phyloP scores from a whole-genome alignment of 2,113 vertebrate species.

The Megaptera novaeangliae region DNA sequence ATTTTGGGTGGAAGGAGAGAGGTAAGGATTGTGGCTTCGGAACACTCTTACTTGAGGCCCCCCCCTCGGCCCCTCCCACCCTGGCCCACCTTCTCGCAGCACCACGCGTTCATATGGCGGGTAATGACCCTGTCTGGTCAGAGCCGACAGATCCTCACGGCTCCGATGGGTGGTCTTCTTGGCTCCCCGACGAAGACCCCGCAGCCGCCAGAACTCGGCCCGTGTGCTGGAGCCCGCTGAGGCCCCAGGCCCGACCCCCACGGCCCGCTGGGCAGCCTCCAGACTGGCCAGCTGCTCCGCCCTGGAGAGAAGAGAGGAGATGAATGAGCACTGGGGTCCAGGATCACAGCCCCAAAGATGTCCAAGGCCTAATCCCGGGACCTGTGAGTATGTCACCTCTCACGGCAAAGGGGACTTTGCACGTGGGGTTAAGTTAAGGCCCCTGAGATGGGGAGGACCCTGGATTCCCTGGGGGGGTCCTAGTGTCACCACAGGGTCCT shows the following conservation, averaged over 20 bases:
- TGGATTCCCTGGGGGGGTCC: fast-evolving
- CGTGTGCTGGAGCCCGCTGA: constrained; percentile 80
- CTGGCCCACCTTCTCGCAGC: constrained; percentile 89
- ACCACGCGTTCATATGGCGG: constrained; percentile 93
- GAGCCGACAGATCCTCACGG: constrained; percentile 91
- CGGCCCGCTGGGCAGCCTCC: constrained; percentile 84
- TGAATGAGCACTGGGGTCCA: not conserved
- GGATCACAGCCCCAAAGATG: fast-evolving
- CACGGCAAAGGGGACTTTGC: no score
- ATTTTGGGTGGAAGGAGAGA: not conserved
- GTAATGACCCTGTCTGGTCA: constrained; percentile 94
- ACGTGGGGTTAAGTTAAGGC: not conserved
- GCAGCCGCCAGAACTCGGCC: constrained; percentile 97
- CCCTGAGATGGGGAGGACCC: not conserved
- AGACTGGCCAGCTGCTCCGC: constrained; percentile 90
- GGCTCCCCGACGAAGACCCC: constrained; percentile 91
- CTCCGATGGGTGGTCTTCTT: constrained; percentile 88
- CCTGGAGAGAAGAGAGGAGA: constrained; percentile 75
- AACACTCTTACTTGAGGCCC: not conserved
- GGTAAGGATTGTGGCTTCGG: not conserved
- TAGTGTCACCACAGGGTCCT: not conserved
- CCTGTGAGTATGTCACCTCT: not conserved
- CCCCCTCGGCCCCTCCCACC: fast-evolving
- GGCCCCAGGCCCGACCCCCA: constrained; percentile 58
- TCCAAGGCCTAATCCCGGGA: fast-evolving